A percentile compares a stretch with the other conserved stretches of the same genome.
These are phyloP conservation scores for Paratrypauchen microcephalus DNA, from an alignment of 2,797 vertebrate species.

Conservation along the genomic window DNA sequence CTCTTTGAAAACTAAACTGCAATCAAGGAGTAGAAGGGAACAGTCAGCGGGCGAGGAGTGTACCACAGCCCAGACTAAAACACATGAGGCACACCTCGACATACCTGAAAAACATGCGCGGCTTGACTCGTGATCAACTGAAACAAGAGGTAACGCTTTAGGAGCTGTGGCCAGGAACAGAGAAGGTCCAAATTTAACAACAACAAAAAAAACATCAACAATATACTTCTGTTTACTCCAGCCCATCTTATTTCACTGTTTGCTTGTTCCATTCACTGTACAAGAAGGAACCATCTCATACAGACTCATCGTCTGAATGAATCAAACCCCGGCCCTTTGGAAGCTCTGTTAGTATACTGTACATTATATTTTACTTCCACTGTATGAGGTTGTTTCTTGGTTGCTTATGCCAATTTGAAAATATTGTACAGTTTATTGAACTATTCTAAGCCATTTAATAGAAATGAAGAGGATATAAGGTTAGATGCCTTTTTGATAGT, in stretches of 20 bases:
- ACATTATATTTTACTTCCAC: no score
- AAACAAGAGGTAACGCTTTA: conserved; percentile 78
- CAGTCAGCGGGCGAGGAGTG: conserved; percentile 49
- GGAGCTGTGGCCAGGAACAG: conserved; percentile 44
- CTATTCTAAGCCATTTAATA: no score
- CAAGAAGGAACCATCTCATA: no score
- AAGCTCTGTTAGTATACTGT: no score
- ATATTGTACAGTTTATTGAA: no score
- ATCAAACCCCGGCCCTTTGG: no score
- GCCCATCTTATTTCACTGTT: not conserved
- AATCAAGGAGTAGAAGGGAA: conserved; percentile 48
- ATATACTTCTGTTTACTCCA: no score
- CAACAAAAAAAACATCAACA: not conserved
- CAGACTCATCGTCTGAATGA: no score
- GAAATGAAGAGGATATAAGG: no score
- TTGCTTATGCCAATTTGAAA: no score
- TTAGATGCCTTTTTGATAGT: no score
- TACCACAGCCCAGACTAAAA: conserved; percentile 56
- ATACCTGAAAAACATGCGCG: conserved; percentile 78
- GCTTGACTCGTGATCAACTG: conserved; percentile 75
- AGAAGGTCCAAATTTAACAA: conserved; percentile 24
- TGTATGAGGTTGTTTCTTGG: no score
- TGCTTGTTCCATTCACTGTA: not conserved
- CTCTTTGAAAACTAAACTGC: conserved; percentile 45
- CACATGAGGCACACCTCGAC: conserved; percentile 58